A percentile compares a stretch with the other conserved stretches of the same genome.
Evolutionary conservation across 2,113 vertebrate species (phyloP).

Genomic region (Sceloporus tristichus): DNA sequence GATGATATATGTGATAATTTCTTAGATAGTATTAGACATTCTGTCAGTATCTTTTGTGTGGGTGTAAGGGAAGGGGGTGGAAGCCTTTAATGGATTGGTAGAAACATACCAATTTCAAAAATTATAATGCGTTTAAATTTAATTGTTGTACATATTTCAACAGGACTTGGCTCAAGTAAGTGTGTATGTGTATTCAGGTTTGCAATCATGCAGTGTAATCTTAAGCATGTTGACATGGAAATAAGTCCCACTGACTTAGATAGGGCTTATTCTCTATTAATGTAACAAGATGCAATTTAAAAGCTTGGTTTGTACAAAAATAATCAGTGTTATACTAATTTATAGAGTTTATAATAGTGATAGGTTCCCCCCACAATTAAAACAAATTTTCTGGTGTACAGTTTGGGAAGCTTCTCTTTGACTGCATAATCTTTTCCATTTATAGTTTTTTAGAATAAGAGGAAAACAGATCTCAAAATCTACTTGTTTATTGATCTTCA

Average conservation of each 20-base stretch:
- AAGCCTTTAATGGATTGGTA: not conserved
- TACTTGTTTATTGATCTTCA: not conserved
- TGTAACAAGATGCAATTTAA: no score
- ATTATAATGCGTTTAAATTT: not conserved
- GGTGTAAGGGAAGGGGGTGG: not conserved
- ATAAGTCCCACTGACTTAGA: not conserved
- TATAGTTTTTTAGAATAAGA: not conserved
- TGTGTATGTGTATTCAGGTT: no score
- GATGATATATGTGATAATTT: not conserved
- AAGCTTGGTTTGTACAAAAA: not conserved
- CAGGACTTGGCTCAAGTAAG: not conserved
- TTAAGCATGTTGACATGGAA: not conserved
- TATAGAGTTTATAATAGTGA: no score
- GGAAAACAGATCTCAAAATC: not conserved
- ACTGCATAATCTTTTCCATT: not conserved
- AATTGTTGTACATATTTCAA: fast-evolving
- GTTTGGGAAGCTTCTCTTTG: not conserved
- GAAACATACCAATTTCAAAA: not conserved
- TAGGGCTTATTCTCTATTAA: not conserved
- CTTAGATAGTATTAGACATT: not conserved
- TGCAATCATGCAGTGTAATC: not conserved
- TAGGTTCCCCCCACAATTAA: no score
- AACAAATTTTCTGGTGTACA: not conserved
- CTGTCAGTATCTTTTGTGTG: not conserved
- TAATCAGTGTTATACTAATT: no score